phyloP scores from a whole-genome alignment of 2,113 vertebrate species.

The Butorides virescens region DNA sequence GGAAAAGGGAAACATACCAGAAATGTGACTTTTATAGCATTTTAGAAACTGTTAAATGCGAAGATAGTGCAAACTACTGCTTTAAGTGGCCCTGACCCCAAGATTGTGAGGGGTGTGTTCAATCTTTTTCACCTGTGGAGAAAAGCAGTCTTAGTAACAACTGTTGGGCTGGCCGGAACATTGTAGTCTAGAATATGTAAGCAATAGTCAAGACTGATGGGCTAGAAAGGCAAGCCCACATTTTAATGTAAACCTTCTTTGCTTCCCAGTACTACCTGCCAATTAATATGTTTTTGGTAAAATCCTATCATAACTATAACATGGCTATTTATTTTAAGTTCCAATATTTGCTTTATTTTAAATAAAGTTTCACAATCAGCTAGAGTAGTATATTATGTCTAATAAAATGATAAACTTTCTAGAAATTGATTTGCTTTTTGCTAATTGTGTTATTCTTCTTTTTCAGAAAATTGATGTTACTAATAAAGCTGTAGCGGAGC shows the following conservation, averaged over 20 bases:
- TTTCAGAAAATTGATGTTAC: slow-evolving; percentile 94
- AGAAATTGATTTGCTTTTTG: background rate
- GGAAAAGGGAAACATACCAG: background rate
- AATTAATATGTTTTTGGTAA: background rate
- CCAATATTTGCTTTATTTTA: background rate
- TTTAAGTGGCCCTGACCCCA: background rate
- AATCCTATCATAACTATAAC: background rate
- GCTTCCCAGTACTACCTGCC: background rate
- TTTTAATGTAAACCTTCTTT: background rate
- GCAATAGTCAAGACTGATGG: background rate
- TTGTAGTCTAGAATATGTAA: background rate
- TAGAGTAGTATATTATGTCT: background rate
- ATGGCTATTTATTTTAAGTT: background rate
- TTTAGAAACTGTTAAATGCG: background rate
- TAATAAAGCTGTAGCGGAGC: slow-evolving; percentile 90
- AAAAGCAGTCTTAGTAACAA: background rate
- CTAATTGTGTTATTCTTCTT: background rate
- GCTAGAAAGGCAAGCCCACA: background rate
- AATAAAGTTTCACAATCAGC: background rate
- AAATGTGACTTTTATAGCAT: background rate
- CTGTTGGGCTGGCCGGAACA: background rate
- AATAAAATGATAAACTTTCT: background rate
- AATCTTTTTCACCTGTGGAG: background rate
- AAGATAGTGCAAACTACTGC: background rate
- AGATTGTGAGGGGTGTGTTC: background rate